These are phyloP conservation scores for Falco concolor DNA, from an alignment of 2,797 vertebrate species.

Conservation along the genomic window DNA sequence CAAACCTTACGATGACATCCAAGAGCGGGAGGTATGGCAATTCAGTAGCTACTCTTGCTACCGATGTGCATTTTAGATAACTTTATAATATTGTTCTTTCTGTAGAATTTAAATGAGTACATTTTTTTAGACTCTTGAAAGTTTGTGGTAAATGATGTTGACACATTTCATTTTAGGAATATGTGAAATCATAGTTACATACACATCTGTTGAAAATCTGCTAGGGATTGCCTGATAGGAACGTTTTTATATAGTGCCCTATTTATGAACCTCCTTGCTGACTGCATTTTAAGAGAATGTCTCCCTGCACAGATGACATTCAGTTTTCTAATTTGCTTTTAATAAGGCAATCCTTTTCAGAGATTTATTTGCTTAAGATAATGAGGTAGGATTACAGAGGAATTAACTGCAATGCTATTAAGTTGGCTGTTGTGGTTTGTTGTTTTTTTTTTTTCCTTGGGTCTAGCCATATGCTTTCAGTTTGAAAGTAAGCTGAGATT, in stretches of 20 bases:
- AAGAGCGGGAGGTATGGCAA: not conserved
- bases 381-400: conserved; percentile 66
- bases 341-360: conserved; percentile 64
- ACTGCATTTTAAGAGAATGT: conserved; percentile 20
- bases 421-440: not conserved
- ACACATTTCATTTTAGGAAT: conserved; percentile 15
- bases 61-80: not conserved
- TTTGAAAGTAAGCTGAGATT: conserved; percentile 21
- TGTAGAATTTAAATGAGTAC: not conserved
- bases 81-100: not conserved
- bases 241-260: conserved; percentile 11
- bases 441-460: not conserved
- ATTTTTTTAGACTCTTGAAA: not conserved
- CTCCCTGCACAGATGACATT: conserved; percentile 34
- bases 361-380: conserved; percentile 72
- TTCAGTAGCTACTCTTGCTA: not conserved
- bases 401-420: conserved; percentile 66
- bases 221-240: not conserved
- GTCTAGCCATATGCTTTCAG: conserved; percentile 19
- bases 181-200: conserved; percentile 9
- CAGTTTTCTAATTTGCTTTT: conserved; percentile 60
- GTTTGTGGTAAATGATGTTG: not conserved
- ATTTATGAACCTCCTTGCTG: conserved; percentile 36
- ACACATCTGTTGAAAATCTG: conserved; percentile 31
- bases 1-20: not conserved